These are phyloP conservation scores for Erebia ligea DNA, from an alignment of 2,888 invertebrate species.

Conservation along the genomic window DNA sequence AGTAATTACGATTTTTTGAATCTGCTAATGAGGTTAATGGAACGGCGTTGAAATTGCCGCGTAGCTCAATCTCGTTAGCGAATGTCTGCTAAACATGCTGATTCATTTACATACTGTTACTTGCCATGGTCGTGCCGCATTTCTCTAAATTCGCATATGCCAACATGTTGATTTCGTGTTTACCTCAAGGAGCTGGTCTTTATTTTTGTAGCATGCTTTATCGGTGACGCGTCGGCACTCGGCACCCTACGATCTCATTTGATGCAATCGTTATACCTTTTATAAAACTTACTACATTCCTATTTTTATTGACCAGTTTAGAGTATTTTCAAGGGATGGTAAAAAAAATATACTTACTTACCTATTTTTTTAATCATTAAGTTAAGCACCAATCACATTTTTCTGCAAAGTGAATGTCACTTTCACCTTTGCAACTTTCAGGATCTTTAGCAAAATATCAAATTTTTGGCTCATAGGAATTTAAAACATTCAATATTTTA, in stretches of 20 bases:
- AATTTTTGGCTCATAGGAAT: constrained; percentile 6
- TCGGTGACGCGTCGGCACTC: constrained; percentile 45
- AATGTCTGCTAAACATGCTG: constrained; percentile 75
- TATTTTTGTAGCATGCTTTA: constrained; percentile 37
- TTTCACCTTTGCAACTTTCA: constrained; percentile 58
- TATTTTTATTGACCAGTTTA: neutral
- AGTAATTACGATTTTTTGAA: constrained; percentile 41
- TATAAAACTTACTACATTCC: neutral
- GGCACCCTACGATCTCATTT: constrained; percentile 30
- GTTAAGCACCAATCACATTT: constrained; percentile 35
- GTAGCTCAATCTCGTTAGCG: constrained; percentile 73
- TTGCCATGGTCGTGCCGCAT: constrained; percentile 46
- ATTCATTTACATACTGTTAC: constrained; percentile 79
- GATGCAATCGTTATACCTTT: constrained; percentile 21
- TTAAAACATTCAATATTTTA: neutral
- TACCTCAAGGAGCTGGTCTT: constrained; percentile 34
- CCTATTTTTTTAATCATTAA: no score
- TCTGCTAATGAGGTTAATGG: constrained; percentile 75
- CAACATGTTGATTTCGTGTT: constrained; percentile 36
- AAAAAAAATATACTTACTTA: no score
- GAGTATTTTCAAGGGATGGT: no score
- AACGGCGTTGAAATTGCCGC: constrained; percentile 77
- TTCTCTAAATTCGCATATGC: constrained; percentile 39
- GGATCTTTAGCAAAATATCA: neutral
- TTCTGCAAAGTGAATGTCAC: constrained; percentile 71